Conservation (phyloP, 2,888 invertebrate species). For the Ditula angustiorana region DNA sequence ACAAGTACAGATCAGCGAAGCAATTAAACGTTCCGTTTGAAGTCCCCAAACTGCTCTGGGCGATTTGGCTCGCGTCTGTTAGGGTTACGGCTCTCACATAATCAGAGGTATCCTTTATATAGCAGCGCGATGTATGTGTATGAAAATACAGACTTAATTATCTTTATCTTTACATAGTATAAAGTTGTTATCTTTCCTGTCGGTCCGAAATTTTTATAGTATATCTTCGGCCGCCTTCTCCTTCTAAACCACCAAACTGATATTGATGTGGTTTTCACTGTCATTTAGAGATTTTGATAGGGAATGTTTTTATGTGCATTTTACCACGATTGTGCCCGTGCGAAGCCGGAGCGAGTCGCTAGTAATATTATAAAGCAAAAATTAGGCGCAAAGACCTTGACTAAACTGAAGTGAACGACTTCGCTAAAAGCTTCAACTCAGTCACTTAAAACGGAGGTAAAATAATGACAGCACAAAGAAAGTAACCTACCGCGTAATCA, state of each 20-base stretch:
- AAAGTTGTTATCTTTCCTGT: not conserved
- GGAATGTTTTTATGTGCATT: no score
- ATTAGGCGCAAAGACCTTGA: not conserved
- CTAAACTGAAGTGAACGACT: no score
- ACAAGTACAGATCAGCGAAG: not conserved
- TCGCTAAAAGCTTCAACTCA: not conserved
- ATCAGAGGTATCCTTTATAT: not conserved
- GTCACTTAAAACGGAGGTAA: not conserved
- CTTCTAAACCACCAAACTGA: no score
- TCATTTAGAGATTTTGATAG: no score
- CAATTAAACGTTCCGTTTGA: not conserved
- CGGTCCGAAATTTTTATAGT: no score
- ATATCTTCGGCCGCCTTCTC: no score
- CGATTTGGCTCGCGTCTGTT: not conserved
- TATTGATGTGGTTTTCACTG: no score
- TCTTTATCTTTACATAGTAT: not conserved
- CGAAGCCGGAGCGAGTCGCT: no score
- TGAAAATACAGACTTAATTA: not conserved
- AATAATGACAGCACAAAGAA: not conserved
- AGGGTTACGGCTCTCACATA: not conserved
- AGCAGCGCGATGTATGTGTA: no score
- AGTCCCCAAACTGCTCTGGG: not conserved
- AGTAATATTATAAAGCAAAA: not conserved
- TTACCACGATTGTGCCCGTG: no score
- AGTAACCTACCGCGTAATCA: slow-evolving; percentile 8